Conservation (phyloP, 2,797 vertebrate species). For the Bovichtus variegatus region DNA sequence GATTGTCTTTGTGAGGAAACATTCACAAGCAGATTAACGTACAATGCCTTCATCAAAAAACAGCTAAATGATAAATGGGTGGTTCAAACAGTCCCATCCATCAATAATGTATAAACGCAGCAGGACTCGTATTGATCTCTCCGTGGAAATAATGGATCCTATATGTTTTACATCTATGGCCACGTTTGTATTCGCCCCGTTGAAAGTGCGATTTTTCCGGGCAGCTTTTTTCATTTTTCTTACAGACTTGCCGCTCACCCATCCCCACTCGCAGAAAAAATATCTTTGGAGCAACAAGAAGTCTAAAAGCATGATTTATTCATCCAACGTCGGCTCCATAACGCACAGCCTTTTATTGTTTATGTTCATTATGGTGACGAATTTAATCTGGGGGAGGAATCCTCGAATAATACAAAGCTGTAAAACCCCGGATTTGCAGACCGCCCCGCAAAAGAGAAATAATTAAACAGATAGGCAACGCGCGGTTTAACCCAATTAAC, state of each 20-base stretch:
- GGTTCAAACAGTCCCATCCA: constrained; percentile 25
- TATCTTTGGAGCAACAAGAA: constrained; percentile 37
- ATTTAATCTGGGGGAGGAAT: constrained; percentile 64
- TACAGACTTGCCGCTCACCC: constrained; percentile 6
- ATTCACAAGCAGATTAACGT: constrained; percentile 44
- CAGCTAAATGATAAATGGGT: constrained; percentile 16
- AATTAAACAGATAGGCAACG: constrained; percentile 46
- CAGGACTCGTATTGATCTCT: constrained; percentile 9
- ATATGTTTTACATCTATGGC: constrained; percentile 6
- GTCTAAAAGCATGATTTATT: constrained; percentile 54
- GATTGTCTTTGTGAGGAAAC: constrained; percentile 19
- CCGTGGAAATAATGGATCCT: constrained; percentile 6
- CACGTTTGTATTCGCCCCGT: neutral
- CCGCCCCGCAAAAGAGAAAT: constrained; percentile 33
- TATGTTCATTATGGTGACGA: constrained; percentile 44
- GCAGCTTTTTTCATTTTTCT: neutral
- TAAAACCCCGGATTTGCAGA: constrained; percentile 56
- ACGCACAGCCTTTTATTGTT: constrained; percentile 52
- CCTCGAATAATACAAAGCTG: constrained; percentile 49
- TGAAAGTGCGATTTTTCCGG: constrained; percentile 5
- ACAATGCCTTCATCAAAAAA: constrained; percentile 54
- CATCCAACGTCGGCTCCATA: constrained; percentile 11
- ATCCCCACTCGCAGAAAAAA: constrained; percentile 11
- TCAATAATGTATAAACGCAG: constrained; percentile 9
- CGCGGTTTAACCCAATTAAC: constrained; percentile 55